Evolutionary conservation across 2,888 invertebrate species (phyloP).

Genomic region (Adineta ricciae): DNA sequence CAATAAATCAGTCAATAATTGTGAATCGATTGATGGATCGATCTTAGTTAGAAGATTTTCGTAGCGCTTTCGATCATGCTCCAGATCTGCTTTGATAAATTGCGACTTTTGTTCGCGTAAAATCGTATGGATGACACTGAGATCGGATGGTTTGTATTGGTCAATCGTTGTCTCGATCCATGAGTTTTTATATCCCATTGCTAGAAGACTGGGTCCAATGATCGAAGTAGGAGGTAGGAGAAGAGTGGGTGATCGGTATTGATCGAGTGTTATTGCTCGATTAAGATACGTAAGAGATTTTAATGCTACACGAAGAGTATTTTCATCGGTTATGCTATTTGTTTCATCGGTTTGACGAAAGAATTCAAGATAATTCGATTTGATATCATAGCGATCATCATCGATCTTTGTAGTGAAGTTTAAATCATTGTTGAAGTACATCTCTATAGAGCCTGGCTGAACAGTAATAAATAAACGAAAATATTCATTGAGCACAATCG

Average conservation of each 20-base stretch:
- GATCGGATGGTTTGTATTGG: not conserved
- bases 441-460: not conserved
- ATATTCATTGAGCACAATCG: not conserved
- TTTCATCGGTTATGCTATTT: not conserved
- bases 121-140: not conserved
- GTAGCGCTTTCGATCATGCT: not conserved
- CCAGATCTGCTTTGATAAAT: not conserved
- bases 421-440: not conserved
- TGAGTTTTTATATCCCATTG: not conserved
- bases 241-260: not conserved
- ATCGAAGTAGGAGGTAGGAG: not conserved
- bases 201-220: not conserved
- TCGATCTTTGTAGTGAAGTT: not conserved
- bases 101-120: not conserved
- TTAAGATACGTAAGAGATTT: not conserved
- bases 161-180: not conserved
- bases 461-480: not conserved
- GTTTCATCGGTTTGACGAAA: not conserved
- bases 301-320: not conserved
- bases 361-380: not conserved
- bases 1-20: not conserved
- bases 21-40: not conserved
- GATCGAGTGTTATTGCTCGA: not conserved
- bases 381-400: not conserved
- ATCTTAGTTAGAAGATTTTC: not conserved